A percentile compares a stretch with the other conserved stretches of the same genome.
Evolutionary conservation across 2,888 invertebrate species (phyloP).

Genomic region (Lacanobia oleracea): DNA sequence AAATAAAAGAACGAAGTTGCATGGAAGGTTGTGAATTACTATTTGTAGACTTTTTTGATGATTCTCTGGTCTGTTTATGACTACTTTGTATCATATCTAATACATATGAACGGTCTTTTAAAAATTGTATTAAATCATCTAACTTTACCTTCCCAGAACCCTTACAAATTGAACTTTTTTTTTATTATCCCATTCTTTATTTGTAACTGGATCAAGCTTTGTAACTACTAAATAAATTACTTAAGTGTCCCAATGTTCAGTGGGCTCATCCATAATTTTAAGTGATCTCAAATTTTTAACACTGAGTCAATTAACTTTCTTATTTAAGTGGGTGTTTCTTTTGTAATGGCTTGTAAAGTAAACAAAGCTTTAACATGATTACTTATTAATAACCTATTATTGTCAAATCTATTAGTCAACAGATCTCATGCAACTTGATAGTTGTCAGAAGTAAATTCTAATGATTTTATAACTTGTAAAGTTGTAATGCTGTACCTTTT

Average conservation of each 20-base stretch:
- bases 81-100: constrained; percentile 2
- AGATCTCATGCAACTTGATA: constrained; percentile 18
- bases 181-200: constrained; percentile 15
- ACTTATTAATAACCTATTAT: constrained; percentile 9
- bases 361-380: constrained; percentile 15
- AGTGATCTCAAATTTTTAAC: constrained; percentile 4
- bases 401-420: constrained; percentile 12
- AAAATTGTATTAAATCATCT: constrained; percentile 22
- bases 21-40: not conserved
- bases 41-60: constrained; percentile 1
- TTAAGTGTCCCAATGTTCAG: constrained; percentile 1
- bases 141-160: constrained; percentile 4
- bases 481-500: not conserved
- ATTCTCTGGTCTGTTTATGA: constrained; percentile 1
- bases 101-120: constrained; percentile 12
- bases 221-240: not conserved
- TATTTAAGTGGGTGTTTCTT: constrained; percentile 6
- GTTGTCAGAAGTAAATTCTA: constrained; percentile 11
- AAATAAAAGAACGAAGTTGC: constrained; percentile 1
- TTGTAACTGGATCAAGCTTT: not conserved
- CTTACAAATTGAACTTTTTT: not conserved
- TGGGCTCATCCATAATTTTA: constrained; percentile 5
- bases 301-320: constrained; percentile 1
- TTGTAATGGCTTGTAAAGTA: not conserved
- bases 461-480: constrained; percentile 13